Base-by-base conservation (phyloP, 1,140 invertebrate species). In the Magallana gigas region DNA sequence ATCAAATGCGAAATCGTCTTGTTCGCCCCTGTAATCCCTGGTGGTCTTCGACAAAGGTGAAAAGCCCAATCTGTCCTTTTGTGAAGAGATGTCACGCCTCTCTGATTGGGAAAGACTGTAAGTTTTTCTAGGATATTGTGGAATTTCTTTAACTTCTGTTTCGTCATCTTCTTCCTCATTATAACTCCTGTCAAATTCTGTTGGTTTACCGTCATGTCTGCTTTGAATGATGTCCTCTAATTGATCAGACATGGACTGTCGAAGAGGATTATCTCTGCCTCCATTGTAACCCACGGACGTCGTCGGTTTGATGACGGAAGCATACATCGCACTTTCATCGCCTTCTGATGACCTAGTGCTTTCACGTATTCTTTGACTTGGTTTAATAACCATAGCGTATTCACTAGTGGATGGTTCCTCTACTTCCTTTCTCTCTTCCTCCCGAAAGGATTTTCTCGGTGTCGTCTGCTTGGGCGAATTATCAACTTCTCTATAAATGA, bases 171-270 rank as follows among this genome's bases (percentile, higher is more conserved):
- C 29, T 4, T 84, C 82, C 2, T 85, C 84, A 58, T 56, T 8
- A 36, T 83, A 23, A 57, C 64, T 16, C 71, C 56, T 71, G 16
- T 88, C 87, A 83, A 85, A 80, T 29, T 88, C 87, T 56, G 84
- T 84, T 18, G 48, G n/a, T 58, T 82, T 80, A 11, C 23, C 60
- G 8, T 48, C 60, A 68, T 83, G 76, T 68, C 87, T 62, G 68
- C 23, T 85, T 36, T 88, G 83, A n/a, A 88, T 76, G 59, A 88
- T 88, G 18, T 85, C 58, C 58, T 83, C 71, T 57, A 88, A 11
- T 57, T 60, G 80, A 57, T 82, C 80, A 4, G 87, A 85, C 84
- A 88, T 83, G 12, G 87, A 88, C 18, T 56, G 57, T 56, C 87
- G 57, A 6, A 88, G 58, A 4, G 36, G 8, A 9, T 59, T 62